These are phyloP conservation scores for Tryphoninae sp. DNA, from an alignment of 2,888 invertebrate genomes.

Conservation along the genomic window DNA sequence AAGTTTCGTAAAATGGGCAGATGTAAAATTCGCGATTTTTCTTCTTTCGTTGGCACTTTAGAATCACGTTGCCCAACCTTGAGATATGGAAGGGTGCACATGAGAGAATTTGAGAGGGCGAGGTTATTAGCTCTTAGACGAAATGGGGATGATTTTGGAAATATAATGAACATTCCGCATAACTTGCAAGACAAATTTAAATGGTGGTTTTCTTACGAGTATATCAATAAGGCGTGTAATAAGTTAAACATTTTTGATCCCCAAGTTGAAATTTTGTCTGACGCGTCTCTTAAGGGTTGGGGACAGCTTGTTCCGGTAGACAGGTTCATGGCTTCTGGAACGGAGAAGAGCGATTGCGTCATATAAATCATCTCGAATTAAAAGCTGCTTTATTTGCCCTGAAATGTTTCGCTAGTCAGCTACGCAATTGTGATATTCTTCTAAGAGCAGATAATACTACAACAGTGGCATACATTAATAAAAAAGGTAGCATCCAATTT, in stretches of 20 bases:
- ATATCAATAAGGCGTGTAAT: too few relatives aligned
- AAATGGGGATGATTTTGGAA: too few relatives aligned
- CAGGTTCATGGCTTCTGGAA: slow-evolving; percentile 33
- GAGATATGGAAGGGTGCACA: too few relatives aligned
- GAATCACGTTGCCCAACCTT: too few relatives aligned
- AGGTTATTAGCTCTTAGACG: too few relatives aligned
- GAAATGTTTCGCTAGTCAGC: slow-evolving; percentile 37
- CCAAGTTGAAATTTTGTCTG: slow-evolving; percentile 32
- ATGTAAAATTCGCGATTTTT: too few relatives aligned
- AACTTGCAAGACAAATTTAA: too few relatives aligned
- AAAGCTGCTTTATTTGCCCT: slow-evolving; percentile 29
- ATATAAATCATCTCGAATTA: slow-evolving; percentile 49
- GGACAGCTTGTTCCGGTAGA: slow-evolving; percentile 13
- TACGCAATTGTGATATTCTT: slow-evolving; percentile 20
- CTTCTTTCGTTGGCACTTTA: too few relatives aligned
- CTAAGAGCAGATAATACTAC: slow-evolving; percentile 48
- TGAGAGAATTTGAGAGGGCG: too few relatives aligned
- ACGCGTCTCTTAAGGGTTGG: slow-evolving; percentile 37
- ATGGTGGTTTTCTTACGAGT: too few relatives aligned
- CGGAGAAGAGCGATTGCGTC: slow-evolving; percentile 5
- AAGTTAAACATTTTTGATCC: slow-evolving; percentile 2
- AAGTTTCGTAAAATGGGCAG: too few relatives aligned
- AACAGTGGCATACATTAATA: slow-evolving; percentile 44
- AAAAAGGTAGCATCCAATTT: slow-evolving; percentile 36
- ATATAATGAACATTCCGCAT: too few relatives aligned